Evolutionary conservation across 2,888 invertebrate species (phyloP).

Genomic region (Ectemnius cavifrons): DNA sequence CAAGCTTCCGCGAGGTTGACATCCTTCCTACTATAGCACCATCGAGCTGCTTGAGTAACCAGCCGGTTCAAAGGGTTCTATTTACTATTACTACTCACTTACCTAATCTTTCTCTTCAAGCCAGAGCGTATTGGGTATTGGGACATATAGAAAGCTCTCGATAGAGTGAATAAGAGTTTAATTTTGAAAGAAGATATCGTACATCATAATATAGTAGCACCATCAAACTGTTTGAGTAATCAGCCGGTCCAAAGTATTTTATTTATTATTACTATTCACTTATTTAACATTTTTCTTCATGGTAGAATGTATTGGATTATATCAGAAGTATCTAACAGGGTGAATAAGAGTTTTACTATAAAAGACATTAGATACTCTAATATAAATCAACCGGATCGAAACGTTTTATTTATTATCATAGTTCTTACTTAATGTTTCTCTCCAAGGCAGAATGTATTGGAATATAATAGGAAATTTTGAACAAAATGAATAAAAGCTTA

Average conservation of each 20-base stretch:
- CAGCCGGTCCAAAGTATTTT: neutral
- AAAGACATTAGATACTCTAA: too few species aligned
- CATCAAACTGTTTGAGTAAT: neutral
- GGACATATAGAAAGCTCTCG: too few species aligned
- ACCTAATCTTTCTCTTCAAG: too few species aligned
- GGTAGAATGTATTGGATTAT: too few species aligned
- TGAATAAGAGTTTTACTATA: too few species aligned
- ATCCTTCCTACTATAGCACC: slow-evolving; percentile 15
- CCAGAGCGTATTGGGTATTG: neutral
- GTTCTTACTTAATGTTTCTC: neutral
- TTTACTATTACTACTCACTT: neutral
- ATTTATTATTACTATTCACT: neutral
- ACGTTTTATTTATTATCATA: neutral
- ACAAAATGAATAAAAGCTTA: too few species aligned
- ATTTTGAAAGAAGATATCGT: neutral
- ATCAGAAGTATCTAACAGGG: too few species aligned
- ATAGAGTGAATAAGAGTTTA: too few species aligned
- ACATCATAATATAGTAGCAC: neutral
- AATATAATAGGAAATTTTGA: neutral
- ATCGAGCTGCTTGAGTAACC: neutral
- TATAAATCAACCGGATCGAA: neutral
- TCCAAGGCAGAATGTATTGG: neutral
- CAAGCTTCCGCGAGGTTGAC: slow-evolving; percentile 25
- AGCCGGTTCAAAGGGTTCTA: neutral
- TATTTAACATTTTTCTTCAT: neutral